These are phyloP conservation scores for Protomyctophum bolini DNA, from an alignment of 2,113 vertebrate species.

Conservation along the genomic window DNA sequence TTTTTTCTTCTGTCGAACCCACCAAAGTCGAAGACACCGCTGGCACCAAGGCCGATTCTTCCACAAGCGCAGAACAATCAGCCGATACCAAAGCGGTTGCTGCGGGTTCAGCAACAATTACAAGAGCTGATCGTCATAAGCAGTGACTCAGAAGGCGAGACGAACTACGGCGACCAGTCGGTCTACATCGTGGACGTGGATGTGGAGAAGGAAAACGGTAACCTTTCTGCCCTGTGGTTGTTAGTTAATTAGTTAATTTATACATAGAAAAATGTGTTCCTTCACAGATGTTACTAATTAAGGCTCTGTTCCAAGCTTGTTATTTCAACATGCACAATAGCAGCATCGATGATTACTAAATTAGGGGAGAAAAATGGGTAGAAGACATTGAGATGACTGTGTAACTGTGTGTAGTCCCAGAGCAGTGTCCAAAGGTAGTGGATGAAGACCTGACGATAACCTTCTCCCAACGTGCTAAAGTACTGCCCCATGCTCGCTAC, in stretches of 20 bases:
- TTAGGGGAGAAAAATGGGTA: no score
- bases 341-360: no score
- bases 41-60: no score
- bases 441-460: conserved; percentile 79
- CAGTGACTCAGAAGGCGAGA: conserved; percentile 57
- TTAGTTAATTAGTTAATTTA: neutral
- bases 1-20: no score
- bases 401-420: conserved; percentile 46
- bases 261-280: neutral
- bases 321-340: no score
- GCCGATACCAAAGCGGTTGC: no score
- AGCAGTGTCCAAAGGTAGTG: conserved; percentile 24
- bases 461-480: conserved; percentile 64
- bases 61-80: no score
- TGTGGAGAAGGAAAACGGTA: conserved; percentile 35
- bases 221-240: neutral
- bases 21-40: no score
- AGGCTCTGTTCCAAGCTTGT: neutral
- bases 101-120: no score
- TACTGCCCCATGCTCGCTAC: conserved; percentile 79
- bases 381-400: neutral
- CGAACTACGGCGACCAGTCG: conserved; percentile 40
- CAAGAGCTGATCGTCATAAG: conserved; percentile 67
- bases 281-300: no score
- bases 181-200: conserved; percentile 63